Evolutionary conservation across 1,140 invertebrate species (phyloP), one percentile per base, ranked within the genome.

Genomic region (Magallana gigas): DNA sequence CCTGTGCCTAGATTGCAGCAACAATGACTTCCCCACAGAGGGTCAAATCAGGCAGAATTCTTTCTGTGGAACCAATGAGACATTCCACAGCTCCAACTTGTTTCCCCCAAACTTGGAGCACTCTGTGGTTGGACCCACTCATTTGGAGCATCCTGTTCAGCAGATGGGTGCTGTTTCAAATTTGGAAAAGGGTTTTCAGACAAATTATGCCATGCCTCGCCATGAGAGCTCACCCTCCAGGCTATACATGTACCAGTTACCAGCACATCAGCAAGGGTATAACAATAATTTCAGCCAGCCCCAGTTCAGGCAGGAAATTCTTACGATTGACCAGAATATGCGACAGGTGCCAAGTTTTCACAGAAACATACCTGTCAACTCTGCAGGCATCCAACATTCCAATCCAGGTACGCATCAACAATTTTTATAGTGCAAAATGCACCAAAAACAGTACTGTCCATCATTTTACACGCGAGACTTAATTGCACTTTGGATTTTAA

Each of bases 331-430:
- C 23, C 23, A 76, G 1, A 76, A 23, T 8, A 76, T 76, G 68
- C 23, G 68, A 29, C 23, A 36, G 36, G 23, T 23, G 23, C 68
- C 68, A 76, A 23, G 23, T 29, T 76, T 76, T 29, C 68, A 12
- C 4, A 76, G 68, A 76, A 76, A 76, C 23, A 76, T 76, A 76
- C 68, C 68, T 29, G 68, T 76, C 9, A 76, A 76, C 23, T 76
- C 68, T 29, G 23, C 23, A 12, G 29, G 23, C 11, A 29, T 29
- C 36, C 68, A 76, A 9, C 68, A 76, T 29, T 76, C 68, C 23
- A 76, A 29, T 29, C 23, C 8, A 76, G 68, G 68, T 76, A 76
- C 3, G 5, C 3, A 48, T 48, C 36, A 48, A 48, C 36, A 76
- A 76, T 12, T 29, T 48, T 76, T 11, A 76, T 48, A 76, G 1